Conservation (phyloP, 2,113 vertebrate genomes). For the Platysteira castanea region DNA sequence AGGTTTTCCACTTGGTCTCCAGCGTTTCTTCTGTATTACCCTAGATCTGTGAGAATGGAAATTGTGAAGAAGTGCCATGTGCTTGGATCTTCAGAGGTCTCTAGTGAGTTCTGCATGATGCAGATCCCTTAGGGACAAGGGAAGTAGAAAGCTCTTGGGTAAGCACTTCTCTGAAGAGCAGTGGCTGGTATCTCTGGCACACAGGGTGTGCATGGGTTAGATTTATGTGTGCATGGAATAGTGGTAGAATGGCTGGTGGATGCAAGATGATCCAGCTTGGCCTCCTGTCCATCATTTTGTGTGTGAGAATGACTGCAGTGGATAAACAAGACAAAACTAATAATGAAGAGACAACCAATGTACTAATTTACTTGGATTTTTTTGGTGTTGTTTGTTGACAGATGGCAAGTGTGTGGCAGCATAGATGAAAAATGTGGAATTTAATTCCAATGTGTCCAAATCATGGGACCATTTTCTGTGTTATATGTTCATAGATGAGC, state of each 20-base stretch:
- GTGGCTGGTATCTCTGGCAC: background rate
- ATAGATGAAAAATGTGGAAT: background rate
- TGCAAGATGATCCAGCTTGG: background rate
- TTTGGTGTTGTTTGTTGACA: background rate
- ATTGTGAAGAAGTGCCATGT: background rate
- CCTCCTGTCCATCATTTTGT: background rate
- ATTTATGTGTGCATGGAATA: accelerated
- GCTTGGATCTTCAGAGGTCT: background rate
- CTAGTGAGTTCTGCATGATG: background rate
- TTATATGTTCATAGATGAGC: background rate
- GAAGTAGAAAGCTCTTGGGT: background rate
- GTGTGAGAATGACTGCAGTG: background rate
- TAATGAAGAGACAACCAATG: background rate
- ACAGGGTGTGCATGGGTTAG: accelerated
- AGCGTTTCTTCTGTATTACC: background rate
- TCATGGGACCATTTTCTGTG: background rate
- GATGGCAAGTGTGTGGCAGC: background rate
- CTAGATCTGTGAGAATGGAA: background rate
- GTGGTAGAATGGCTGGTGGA: background rate
- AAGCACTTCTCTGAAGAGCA: background rate
- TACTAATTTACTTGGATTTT: background rate
- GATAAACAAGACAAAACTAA: background rate
- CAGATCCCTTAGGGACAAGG: background rate
- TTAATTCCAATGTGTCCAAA: background rate
- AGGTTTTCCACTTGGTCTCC: background rate